Conservation (phyloP, 2,888 invertebrate genomes). For the Hedychridium roseum region DNA sequence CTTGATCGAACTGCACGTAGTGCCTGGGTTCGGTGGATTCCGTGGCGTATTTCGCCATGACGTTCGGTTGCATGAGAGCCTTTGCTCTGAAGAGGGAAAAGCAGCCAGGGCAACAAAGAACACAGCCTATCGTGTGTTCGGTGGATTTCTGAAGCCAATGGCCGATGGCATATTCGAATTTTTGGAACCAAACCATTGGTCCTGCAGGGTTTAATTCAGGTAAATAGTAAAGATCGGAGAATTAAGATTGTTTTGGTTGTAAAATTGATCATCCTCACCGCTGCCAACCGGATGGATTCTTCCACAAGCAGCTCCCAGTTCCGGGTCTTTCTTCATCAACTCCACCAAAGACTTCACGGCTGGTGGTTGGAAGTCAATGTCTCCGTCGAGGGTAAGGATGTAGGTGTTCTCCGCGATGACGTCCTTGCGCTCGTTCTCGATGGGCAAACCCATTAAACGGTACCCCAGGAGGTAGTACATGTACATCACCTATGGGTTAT, state of each 20-base stretch:
- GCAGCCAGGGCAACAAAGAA: slow-evolving; percentile 91
- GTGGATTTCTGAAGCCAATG: slow-evolving; percentile 95
- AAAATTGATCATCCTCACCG: slow-evolving; percentile 53
- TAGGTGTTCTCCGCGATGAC: slow-evolving; percentile 83
- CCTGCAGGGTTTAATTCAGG: too few relatives aligned
- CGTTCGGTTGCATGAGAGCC: slow-evolving; percentile 89
- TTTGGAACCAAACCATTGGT: slow-evolving; percentile 87
- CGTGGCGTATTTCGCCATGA: slow-evolving; percentile 88
- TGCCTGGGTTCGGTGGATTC: slow-evolving; percentile 80
- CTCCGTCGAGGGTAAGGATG: slow-evolving; percentile 85
- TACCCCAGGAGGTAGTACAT: slow-evolving; percentile 91
- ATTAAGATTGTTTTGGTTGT: background rate
- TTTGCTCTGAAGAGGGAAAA: slow-evolving; percentile 90
- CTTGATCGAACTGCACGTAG: slow-evolving; percentile 93
- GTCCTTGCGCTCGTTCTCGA: slow-evolving; percentile 70
- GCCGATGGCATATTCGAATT: slow-evolving; percentile 90
- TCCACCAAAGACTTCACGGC: slow-evolving; percentile 83
- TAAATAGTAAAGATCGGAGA: background rate
- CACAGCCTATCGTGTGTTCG: slow-evolving; percentile 89
- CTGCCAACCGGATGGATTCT: slow-evolving; percentile 86
- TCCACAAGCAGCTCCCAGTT: slow-evolving; percentile 86
- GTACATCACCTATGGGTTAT: slow-evolving; percentile 78
- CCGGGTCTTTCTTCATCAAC: slow-evolving; percentile 84
- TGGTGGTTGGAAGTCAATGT: slow-evolving; percentile 85
- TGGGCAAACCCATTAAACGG: slow-evolving; percentile 75